Conservation (phyloP, 2,797 vertebrate species). For the Lindbergichthys nudifrons region DNA sequence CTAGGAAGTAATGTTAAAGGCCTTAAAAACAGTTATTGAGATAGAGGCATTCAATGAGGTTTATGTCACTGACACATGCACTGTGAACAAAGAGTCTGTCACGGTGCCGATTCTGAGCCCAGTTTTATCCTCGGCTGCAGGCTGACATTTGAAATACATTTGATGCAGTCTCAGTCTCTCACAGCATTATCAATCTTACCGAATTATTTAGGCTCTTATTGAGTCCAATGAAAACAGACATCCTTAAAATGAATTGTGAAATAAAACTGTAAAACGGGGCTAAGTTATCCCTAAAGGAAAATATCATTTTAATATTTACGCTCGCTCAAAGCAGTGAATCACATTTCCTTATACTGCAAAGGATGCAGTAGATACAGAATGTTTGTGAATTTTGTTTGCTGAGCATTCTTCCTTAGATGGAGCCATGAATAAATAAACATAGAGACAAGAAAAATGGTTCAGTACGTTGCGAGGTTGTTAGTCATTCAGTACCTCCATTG, state of each 20-base stretch:
- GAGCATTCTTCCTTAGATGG: neutral
- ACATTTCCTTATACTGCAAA: slow-evolving; percentile 6
- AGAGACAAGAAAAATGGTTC: neutral
- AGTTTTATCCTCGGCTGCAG: slow-evolving; percentile 14
- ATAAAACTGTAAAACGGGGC: neutral
- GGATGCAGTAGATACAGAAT: neutral
- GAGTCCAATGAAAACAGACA: slow-evolving; percentile 10
- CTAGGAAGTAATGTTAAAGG: slow-evolving; percentile 12
- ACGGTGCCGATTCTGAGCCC: neutral
- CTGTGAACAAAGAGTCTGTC: slow-evolving; percentile 9
- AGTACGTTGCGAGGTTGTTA: neutral
- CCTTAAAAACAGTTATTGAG: slow-evolving; percentile 22
- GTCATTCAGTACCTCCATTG: neutral
- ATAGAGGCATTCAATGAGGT: slow-evolving; percentile 1
- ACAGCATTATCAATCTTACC: slow-evolving; percentile 2
- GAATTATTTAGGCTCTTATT: neutral
- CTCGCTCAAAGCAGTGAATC: slow-evolving; percentile 8
- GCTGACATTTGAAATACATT: slow-evolving; percentile 8
- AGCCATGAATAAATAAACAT: slow-evolving; percentile 9
- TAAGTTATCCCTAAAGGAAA: neutral
- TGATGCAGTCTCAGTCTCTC: slow-evolving; percentile 3
- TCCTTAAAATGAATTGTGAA: slow-evolving; percentile 3
- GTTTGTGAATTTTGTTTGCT: neutral
- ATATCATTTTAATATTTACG: slow-evolving; percentile 6
- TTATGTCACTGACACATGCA: slow-evolving; percentile 15